phyloP scores from a whole-genome alignment of 2,797 vertebrate species.

The Mormyrops boulengeri region DNA sequence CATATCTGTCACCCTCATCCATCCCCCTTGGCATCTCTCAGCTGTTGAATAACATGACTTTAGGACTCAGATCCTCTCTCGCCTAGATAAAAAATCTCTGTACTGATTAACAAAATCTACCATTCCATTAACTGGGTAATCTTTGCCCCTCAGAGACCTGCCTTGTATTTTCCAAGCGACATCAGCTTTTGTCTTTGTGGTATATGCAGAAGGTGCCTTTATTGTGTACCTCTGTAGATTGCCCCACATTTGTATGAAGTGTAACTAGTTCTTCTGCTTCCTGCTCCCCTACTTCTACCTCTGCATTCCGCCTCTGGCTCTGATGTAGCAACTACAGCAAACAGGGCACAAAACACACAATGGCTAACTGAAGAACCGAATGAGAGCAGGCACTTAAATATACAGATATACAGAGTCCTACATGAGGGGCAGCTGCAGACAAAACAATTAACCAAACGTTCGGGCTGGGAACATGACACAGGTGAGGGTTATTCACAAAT shows the following conservation, averaged over 20 bases:
- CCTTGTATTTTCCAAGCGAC: background rate
- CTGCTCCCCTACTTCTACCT: background rate
- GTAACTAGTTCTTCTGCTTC: background rate
- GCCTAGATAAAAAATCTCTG: background rate
- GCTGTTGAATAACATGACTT: background rate
- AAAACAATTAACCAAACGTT: background rate
- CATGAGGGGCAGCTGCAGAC: background rate
- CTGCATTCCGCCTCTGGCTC: background rate
- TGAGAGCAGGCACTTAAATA: background rate
- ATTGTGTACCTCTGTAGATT: background rate
- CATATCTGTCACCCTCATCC: background rate
- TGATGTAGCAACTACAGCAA: too few species aligned
- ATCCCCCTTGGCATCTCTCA: background rate
- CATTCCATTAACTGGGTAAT: background rate
- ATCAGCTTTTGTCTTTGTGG: background rate
- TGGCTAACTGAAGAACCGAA: background rate
- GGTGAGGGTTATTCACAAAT: background rate
- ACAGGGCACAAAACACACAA: background rate
- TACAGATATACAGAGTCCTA: background rate
- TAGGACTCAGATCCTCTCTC: background rate
- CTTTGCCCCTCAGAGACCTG: background rate
- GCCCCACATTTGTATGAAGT: background rate
- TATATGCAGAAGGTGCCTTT: background rate
- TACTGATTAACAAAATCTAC: conserved; percentile 9
- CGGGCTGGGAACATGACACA: background rate